Base-by-base conservation (phyloP, 2,797 vertebrate genomes). In the Oreortyx pictus region DNA sequence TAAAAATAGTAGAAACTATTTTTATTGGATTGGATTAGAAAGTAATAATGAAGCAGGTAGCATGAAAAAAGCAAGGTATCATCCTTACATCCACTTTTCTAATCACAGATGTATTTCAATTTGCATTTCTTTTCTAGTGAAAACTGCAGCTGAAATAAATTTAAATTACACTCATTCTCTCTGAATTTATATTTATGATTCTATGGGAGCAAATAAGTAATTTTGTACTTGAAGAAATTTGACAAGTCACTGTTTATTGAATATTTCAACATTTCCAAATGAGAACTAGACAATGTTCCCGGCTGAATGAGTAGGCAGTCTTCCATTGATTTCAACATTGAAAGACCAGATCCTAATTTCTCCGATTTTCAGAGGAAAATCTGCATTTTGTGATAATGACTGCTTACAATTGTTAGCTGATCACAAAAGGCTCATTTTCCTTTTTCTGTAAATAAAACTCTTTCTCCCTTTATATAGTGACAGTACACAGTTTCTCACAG, bases 131-230 rank as follows among this genome's bases (percentile, higher is more conserved):
- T 85, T 81, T 78, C 80, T 41, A 65, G 59, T 54, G 49, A 56
- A 75, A 89, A 72, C 44, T 74, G 59, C 59, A 76, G n/a, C 50
- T 78, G 61, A 86, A 90, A 93, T 79, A 90, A 92, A 90, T 37
- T 43, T 92, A 61, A 91, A 65, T 65, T 61, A 77, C 20, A 77
- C 0, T 0, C 74, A 46, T 71, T 88, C 33, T 46, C 54, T 59
- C 86, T 89, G 75, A 88, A 93, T 85, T 95, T 39, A 27, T 87
- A 82, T 86, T 93, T 94, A n/a, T 84, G 56, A 68, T 91, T 74
- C 64, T 75, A 9, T 33, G 68, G 61, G 72, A 80, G 52, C 88
- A 91, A 90, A 87, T 86, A 87, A 85, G 49, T 20, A 82, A 85
- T 79, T 56, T 82, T 23, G 29, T 35, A 86, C 68, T 86, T 50